Conservation (phyloP, 2,888 invertebrate genomes). For the Cephus runcator region DNA sequence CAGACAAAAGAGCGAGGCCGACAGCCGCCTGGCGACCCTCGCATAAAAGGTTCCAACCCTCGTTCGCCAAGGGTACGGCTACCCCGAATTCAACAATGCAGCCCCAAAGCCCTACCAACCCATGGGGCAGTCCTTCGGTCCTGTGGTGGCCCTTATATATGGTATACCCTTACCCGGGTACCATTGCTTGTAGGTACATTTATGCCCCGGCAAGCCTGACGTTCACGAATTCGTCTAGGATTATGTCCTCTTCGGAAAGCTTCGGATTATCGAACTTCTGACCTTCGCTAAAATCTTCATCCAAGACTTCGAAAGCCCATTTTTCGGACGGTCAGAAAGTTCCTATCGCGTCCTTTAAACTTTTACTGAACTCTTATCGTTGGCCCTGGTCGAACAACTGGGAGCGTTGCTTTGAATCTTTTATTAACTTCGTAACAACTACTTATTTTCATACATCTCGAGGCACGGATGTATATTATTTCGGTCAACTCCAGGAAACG, state of each 20-base stretch:
- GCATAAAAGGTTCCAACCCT: slow-evolving; percentile 51
- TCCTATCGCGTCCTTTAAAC: neutral
- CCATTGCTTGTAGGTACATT: neutral
- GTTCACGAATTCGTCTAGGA: neutral
- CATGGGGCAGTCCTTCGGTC: slow-evolving; percentile 23
- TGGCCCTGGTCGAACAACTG: neutral
- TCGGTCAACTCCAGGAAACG: neutral
- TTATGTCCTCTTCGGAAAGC: neutral
- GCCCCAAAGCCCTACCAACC: slow-evolving; percentile 20
- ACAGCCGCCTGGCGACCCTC: slow-evolving; percentile 53
- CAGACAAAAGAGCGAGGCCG: slow-evolving; percentile 52
- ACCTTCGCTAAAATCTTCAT: neutral
- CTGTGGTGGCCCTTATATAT: neutral
- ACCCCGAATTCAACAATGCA: slow-evolving; percentile 41
- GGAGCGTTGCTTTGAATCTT: neutral
- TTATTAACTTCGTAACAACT: neutral
- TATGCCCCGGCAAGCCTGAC: neutral
- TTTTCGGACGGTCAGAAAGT: neutral
- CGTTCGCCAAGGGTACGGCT: slow-evolving; percentile 33
- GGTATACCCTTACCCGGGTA: neutral
- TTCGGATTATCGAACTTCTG: slow-evolving; percentile 7
- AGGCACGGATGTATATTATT: neutral
- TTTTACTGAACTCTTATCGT: neutral
- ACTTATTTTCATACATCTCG: neutral
- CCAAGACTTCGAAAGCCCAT: neutral